Evolutionary conservation across 2,888 invertebrate species (phyloP).

Genomic region (Gryllus longicercus): DNA sequence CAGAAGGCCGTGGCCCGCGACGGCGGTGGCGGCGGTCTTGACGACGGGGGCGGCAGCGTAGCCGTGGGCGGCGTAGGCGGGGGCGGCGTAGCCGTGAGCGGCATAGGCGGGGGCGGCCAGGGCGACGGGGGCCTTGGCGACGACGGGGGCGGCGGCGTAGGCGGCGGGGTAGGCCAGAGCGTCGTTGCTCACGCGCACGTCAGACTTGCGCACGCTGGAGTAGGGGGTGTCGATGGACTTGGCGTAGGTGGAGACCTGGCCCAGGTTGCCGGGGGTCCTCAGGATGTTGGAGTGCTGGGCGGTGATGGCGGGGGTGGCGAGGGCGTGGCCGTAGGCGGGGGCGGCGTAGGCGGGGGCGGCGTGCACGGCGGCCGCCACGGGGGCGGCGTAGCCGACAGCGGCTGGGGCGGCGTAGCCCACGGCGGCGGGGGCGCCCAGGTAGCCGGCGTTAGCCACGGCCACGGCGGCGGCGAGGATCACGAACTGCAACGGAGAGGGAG

Average conservation of each 20-base stretch:
- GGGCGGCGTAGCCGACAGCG: conserved; percentile 44
- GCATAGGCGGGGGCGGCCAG: conserved; percentile 33
- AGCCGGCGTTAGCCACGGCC: conserved; percentile 41
- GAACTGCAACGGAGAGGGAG: conserved; percentile 22
- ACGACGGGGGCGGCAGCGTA: conserved; percentile 38
- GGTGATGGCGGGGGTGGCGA: conserved; percentile 46
- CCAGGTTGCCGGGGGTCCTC: conserved; percentile 63
- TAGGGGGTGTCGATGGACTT: conserved; percentile 70
- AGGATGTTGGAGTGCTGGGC: conserved; percentile 42
- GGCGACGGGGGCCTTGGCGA: conserved; percentile 31
- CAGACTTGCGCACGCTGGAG: conserved; percentile 67
- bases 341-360: conserved; percentile 28
- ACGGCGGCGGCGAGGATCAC: conserved; percentile 36
- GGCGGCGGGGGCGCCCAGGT: conserved; percentile 38
- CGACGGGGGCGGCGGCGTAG: conserved; percentile 36
- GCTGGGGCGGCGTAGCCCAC: conserved; percentile 48
- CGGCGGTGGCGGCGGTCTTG: conserved; percentile 40
- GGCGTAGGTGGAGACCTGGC: conserved; percentile 62
- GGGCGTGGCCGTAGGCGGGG: conserved; percentile 45
- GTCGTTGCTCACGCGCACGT: conserved; percentile 55
- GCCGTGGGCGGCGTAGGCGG: conserved; percentile 34
- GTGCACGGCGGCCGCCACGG: conserved; percentile 23
- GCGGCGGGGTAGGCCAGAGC: conserved; percentile 46
- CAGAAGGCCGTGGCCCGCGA: conserved; percentile 38
- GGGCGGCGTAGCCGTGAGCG: conserved; percentile 35